Percentiles rank a stretch among this genome's conserved stretches.
Conservation (phyloP, 1,140 invertebrate genomes). For the Lethrus apterus region DNA sequence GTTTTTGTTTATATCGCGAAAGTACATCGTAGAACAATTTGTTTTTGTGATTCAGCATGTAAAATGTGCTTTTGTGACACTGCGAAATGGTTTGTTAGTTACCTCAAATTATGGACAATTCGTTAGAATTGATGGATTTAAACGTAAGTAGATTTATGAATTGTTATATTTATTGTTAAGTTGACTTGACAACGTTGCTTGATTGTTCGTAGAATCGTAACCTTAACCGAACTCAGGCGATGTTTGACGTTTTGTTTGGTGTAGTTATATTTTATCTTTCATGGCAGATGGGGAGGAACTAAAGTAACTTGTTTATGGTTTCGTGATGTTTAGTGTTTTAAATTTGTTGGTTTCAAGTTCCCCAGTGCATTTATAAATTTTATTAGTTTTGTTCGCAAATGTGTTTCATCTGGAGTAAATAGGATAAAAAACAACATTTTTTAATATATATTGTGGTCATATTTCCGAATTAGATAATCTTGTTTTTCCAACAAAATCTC, state of each 20-base stretch:
- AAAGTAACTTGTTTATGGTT: neutral
- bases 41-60: no score
- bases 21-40: no score
- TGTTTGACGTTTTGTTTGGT: constrained; percentile 11
- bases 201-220: constrained; percentile 3
- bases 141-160: no score
- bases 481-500: neutral
- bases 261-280: constrained; percentile 10
- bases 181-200: neutral
- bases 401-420: neutral
- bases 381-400: constrained; percentile 5
- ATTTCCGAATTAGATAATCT: neutral
- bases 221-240: constrained; percentile 5
- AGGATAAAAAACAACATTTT: neutral
- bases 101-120: no score
- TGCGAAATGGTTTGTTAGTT: no score
- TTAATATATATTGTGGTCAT: constrained; percentile 6
- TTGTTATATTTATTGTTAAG: no score
- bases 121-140: no score
- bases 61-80: no score
- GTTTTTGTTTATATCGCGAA: no score
- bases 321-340: constrained; percentile 10
- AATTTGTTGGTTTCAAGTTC: constrained; percentile 5
- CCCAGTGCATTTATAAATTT: neutral
- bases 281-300: constrained; percentile 13